Evolutionary conservation across 2,113 vertebrate genomes (phyloP).

Genomic region (Chamaetylas fuelleborni): DNA sequence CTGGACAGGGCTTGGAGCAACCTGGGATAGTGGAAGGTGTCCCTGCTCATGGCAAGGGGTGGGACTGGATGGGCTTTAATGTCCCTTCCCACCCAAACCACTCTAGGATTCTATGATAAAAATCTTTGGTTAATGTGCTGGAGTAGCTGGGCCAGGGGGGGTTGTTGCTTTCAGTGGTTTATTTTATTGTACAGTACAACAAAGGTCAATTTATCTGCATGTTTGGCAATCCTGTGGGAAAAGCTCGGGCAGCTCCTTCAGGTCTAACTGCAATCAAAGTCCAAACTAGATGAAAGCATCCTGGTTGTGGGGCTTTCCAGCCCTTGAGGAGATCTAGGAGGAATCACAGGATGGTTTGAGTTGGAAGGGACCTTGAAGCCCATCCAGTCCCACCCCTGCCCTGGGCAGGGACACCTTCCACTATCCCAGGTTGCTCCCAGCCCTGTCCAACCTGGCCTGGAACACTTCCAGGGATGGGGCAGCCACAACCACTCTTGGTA

Average conservation of each 20-base stretch:
- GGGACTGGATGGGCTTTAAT: background rate
- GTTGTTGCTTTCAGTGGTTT: background rate
- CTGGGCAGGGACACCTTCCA: background rate
- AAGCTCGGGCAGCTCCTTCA: background rate
- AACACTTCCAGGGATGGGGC: background rate
- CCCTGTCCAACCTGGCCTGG: rapidly evolving
- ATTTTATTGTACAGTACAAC: background rate
- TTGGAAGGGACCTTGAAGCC: background rate
- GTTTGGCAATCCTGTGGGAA: background rate
- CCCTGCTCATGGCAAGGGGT: background rate
- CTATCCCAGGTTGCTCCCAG: background rate
- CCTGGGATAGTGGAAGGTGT: background rate
- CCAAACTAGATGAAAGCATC: background rate
- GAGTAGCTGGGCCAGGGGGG: background rate
- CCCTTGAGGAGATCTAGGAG: background rate
- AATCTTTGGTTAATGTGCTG: background rate
- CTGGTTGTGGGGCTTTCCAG: background rate
- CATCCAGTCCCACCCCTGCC: background rate
- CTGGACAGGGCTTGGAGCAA: rapidly evolving
- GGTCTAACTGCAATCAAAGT: background rate
- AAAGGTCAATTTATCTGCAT: background rate
- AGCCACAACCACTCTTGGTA: background rate
- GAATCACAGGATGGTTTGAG: background rate
- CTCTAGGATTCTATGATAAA: background rate
- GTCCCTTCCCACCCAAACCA: background rate